Conservation (phyloP, 2,113 vertebrate species). For the Cyprinodon variegatus region DNA sequence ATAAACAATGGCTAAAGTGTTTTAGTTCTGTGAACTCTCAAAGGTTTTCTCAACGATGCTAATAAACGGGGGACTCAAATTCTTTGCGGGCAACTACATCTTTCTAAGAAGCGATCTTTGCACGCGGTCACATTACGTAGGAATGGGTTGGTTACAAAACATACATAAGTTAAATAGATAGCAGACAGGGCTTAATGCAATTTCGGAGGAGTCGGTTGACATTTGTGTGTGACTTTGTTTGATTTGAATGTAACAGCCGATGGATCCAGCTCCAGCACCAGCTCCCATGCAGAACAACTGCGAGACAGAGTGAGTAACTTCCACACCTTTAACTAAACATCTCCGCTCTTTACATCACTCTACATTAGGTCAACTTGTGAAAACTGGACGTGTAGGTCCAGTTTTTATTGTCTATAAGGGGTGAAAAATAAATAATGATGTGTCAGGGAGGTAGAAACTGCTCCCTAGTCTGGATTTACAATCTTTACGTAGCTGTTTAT, state of each 20-base stretch:
- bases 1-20: not conserved
- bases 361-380: not conserved
- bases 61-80: not conserved
- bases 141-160: constrained; percentile 69
- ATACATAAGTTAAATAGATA: constrained; percentile 2
- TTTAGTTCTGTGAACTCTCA: not conserved
- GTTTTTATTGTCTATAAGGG: not conserved
- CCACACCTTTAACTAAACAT: not conserved
- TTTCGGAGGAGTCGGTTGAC: not conserved
- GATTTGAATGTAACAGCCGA: constrained; percentile 12
- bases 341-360: not conserved
- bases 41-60: not conserved
- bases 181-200: not conserved
- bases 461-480: not conserved
- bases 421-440: not conserved
- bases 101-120: constrained; percentile 26
- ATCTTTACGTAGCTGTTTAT: not conserved
- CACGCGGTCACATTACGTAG: constrained; percentile 44
- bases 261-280: constrained; percentile 48
- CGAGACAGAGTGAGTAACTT: constrained; percentile 76
- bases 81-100: rapidly evolving
- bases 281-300: constrained; percentile 67
- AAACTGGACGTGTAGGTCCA: rapidly evolving
- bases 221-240: not conserved
- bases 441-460: not conserved